phyloP scores from a whole-genome alignment of 2,113 vertebrate genomes.

The Lates calcarifer region DNA sequence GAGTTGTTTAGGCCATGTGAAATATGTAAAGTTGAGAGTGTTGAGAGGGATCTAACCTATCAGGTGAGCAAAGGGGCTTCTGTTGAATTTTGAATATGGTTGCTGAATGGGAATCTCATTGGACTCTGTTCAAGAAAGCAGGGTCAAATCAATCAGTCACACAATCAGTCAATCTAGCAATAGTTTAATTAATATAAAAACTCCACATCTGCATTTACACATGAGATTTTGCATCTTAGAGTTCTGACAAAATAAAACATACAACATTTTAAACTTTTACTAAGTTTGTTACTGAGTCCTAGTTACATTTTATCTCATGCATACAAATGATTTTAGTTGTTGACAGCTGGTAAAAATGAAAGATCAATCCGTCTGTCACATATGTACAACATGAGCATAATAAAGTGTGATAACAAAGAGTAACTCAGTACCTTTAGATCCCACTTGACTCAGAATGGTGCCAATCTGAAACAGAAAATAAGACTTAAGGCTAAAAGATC shows the following conservation, averaged over 20 bases:
- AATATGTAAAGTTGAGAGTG: background rate
- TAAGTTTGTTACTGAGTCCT: background rate
- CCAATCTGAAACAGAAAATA: conserved; percentile 42
- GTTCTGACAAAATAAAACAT: background rate
- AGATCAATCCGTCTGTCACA: background rate
- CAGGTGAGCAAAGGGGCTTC: conserved; percentile 72
- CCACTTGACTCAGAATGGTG: background rate
- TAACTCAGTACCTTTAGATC: conserved; percentile 27
- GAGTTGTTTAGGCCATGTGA: background rate
- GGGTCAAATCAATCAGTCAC: background rate
- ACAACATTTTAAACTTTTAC: too few relatives aligned
- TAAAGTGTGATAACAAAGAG: background rate
- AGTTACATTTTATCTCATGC: background rate
- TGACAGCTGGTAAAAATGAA: too few relatives aligned
- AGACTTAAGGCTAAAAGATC: background rate
- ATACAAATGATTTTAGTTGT: background rate
- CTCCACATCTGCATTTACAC: background rate
- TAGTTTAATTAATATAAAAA: background rate
- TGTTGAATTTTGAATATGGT: background rate
- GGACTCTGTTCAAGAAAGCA: conserved; percentile 34
- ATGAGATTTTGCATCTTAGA: background rate
- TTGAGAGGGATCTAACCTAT: conserved; percentile 43
- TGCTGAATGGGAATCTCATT: conserved; percentile 20
- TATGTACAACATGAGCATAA: background rate
- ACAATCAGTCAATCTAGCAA: background rate